Conservation (phyloP, 2,113 vertebrate species). For the Cebidichthys violaceus region DNA sequence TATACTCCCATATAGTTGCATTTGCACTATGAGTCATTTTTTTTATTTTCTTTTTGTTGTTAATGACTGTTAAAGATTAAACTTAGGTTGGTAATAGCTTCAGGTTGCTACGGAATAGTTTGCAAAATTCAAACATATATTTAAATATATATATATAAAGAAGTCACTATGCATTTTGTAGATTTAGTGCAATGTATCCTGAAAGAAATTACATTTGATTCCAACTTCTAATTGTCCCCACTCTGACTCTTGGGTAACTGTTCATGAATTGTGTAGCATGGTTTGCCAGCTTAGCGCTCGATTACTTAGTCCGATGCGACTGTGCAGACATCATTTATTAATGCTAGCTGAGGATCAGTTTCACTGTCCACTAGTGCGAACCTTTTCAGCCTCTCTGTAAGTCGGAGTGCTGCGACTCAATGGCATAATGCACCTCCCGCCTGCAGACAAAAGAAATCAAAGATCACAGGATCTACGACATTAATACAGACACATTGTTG, state of each 20-base stretch:
- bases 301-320: conserved; percentile 79
- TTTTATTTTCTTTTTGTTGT: not conserved
- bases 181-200: conserved; percentile 12
- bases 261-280: conserved; percentile 82
- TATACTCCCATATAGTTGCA: not conserved
- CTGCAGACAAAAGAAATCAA: conserved; percentile 73
- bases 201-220: conserved; percentile 10
- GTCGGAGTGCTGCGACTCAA: conserved; percentile 33
- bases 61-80: not conserved
- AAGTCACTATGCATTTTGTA: not conserved
- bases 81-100: not conserved
- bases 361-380: conserved; percentile 76
- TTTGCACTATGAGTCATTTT: not conserved
- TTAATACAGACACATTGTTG: conserved; percentile 19
- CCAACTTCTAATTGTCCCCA: conserved; percentile 44
- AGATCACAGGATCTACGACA: conserved; percentile 61
- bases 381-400: conserved; percentile 55
- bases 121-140: not conserved
- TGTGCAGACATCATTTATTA: conserved; percentile 82
- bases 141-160: too few relatives aligned
- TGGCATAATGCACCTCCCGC: conserved; percentile 55
- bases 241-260: conserved; percentile 74
- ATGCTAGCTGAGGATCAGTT: conserved; percentile 79
- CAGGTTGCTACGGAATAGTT: not conserved
- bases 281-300: conserved; percentile 75